Evolutionary conservation across 2,888 invertebrate species (phyloP), one percentile per base, ranked within the genome.

Genomic region (Orchestes rusci): DNA sequence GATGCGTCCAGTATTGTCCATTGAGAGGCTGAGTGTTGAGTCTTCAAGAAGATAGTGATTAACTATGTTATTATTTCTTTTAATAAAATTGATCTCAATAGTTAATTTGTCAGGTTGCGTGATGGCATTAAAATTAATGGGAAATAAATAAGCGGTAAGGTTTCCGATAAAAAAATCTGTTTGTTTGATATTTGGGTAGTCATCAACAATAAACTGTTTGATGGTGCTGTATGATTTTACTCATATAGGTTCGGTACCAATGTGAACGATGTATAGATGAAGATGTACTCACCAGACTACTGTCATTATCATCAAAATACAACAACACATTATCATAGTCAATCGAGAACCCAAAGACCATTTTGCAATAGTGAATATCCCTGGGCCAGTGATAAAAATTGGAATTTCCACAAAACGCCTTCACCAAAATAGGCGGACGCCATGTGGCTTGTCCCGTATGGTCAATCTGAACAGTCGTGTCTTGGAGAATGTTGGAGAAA

Each of bases 311-410:
- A 17, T 53, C 51, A 38, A 61, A 59, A 16, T 57, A 39, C n/a
- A 65, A 44, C 34, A 52, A 45, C 34, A 63, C 49, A 10, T 52
- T 45, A 8, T 55, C 37, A 12, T 55, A 56, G 35, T 67, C 62
- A 3, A 60, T 56, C 53, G 59, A 61, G 38, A 70, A 60, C n/a
- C 67, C 67, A 18, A 71, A 56, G 33, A 62, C 51, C 1, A 71
- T 39, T 20, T 57, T 56, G 51, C 72, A 73, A 3, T 45, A 53
- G 44, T 71, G 70, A 3, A 52, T 52, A 48, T 72, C 71, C 23
- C 60, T 56, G 0, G 72, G 72, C 72, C 72, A 72, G 16, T 60
- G 53, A 2, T 58, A 60, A 17, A 70, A 50, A 38, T 66, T 58
- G 2, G 58, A 44, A 2, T 61, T 46, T 45, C 59, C 55, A 43